A percentile compares a stretch with the other conserved stretches of the same genome.
Conservation (phyloP, 1,140 invertebrate species). For the Amyelois transitella region DNA sequence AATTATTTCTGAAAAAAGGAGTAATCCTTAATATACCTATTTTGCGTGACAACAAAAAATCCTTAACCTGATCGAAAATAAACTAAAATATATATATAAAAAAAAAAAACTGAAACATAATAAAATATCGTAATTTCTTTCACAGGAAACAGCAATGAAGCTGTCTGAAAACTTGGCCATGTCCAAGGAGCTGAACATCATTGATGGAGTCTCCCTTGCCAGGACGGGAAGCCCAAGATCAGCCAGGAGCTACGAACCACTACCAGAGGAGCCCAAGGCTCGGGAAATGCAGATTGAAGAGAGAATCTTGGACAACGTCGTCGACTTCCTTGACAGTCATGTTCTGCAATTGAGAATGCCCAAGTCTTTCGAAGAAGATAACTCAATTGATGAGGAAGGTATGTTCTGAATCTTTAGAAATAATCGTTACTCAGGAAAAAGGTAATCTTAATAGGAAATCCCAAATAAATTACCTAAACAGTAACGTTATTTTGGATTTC, state of each 20-base stretch:
- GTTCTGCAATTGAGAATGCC: slow-evolving; percentile 86
- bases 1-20: too few relatives aligned
- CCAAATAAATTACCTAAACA: too few relatives aligned
- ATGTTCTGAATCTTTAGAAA: slow-evolving; percentile 23
- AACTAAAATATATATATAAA: too few relatives aligned
- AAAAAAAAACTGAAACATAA: too few relatives aligned
- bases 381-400: slow-evolving; percentile 80
- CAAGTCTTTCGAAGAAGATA: slow-evolving; percentile 78
- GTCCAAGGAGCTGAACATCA: slow-evolving; percentile 47
- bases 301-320: slow-evolving; percentile 82
- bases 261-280: slow-evolving; percentile 52
- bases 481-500: too few relatives aligned
- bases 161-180: slow-evolving; percentile 59
- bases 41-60: too few relatives aligned
- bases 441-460: too few relatives aligned
- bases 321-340: slow-evolving; percentile 85
- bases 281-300: slow-evolving; percentile 57
- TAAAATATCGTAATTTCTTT: slow-evolving; percentile 9
- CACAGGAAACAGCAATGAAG: slow-evolving; percentile 67
- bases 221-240: slow-evolving; percentile 56
- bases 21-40: too few relatives aligned
- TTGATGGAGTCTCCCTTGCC: slow-evolving; percentile 51
- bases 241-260: slow-evolving; percentile 57
- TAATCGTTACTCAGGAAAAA: too few relatives aligned
- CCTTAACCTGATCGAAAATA: too few relatives aligned